Conservation (phyloP, 35 echinoderm and acorn worm species). For the Lytechinus variegatus region DNA sequence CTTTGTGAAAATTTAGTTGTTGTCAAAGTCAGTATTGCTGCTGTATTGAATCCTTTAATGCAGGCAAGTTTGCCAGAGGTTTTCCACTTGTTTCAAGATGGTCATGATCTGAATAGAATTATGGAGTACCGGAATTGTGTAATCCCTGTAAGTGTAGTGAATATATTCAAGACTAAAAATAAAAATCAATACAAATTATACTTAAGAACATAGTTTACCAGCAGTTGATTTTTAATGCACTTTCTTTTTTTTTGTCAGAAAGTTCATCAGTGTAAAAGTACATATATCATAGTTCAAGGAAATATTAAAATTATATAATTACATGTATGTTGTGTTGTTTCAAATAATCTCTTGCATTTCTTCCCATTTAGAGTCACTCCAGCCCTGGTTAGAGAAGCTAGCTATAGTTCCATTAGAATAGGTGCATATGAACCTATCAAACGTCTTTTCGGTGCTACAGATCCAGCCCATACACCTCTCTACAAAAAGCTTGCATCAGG, state of each 20-base stretch:
- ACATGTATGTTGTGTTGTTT: not conserved
- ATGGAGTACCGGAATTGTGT: no score
- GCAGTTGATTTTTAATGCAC: not conserved
- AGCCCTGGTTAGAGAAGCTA: constrained; percentile 82
- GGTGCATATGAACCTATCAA: constrained; percentile 99
- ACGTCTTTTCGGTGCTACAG: constrained; percentile 80
- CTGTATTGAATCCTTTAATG: no score
- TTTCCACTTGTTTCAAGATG: no score
- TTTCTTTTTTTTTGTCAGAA: no score
- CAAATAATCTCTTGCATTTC: not conserved
- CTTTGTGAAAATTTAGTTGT: no score
- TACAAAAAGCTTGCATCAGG: constrained; percentile 89
- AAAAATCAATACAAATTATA: not conserved
- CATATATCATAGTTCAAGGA: not conserved
- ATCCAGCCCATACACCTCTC: constrained; percentile 86
- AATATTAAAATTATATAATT: not conserved
- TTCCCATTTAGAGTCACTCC: constrained; percentile 70
- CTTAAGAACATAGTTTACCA: not conserved
- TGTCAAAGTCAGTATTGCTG: no score
- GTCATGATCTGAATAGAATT: no score
- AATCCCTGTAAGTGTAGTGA: no score
- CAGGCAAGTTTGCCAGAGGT: no score
- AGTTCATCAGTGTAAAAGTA: not conserved
- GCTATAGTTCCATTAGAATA: constrained; percentile 87
- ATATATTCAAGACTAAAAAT: not conserved